A percentile compares a stretch with the other conserved stretches of the same genome.
Evolutionary conservation across 2,797 vertebrate species (phyloP).

Genomic region (Eulemur mongoz): DNA sequence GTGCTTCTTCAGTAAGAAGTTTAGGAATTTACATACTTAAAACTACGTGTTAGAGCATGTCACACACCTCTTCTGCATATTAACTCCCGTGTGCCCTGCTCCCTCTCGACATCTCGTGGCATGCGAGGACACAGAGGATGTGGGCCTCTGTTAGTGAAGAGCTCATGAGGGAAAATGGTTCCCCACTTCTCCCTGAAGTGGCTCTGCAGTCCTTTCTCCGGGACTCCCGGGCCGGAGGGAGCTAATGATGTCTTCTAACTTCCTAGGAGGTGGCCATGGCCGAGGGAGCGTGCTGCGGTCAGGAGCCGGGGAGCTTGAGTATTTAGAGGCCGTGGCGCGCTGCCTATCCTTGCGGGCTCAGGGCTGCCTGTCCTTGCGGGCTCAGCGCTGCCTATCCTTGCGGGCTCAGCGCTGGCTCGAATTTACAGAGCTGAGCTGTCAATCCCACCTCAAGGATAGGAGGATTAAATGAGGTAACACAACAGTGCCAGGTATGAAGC

Average conservation of each 20-base stretch:
- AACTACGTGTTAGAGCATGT: accelerated
- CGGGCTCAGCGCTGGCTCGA: accelerated
- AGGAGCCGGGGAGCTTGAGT: background rate
- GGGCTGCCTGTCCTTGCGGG: too few species aligned
- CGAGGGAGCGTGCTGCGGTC: background rate
- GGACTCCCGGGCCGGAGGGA: background rate
- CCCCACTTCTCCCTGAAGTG: background rate
- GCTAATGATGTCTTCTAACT: background rate
- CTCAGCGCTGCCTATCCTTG: background rate
- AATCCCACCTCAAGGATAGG: background rate
- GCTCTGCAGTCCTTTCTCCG: background rate
- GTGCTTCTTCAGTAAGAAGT: background rate
- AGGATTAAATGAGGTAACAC: background rate
- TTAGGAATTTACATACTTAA: background rate
- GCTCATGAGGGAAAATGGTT: background rate
- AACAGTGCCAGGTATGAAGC: too few species aligned
- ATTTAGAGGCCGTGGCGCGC: background rate
- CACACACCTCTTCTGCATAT: background rate
- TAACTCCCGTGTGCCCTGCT: accelerated
- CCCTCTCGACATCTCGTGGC: too few species aligned
- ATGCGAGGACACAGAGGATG: background rate
- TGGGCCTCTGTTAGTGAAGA: background rate
- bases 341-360: background rate
- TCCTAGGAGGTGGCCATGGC: background rate
- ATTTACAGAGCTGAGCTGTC: background rate